phyloP scores from a whole-genome alignment of 2,888 invertebrate genomes.

The Drosophila crucigera region DNA sequence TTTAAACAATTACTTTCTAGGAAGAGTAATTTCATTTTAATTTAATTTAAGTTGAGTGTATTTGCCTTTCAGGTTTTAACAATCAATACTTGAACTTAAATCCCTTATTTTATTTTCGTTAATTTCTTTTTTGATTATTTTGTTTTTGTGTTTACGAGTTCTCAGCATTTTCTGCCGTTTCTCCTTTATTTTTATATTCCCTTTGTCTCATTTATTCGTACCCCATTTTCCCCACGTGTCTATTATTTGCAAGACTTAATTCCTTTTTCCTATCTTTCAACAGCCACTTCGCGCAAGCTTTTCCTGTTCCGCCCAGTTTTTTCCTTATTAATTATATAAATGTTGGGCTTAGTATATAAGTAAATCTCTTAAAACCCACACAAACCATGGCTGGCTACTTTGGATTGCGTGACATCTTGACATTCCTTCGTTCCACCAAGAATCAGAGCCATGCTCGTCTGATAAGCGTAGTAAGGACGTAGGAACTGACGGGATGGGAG shows the following conservation, averaged over 20 bases:
- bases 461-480: not conserved
- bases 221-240: constrained; percentile 18
- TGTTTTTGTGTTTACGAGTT: not conserved
- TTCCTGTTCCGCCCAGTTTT: constrained; percentile 16
- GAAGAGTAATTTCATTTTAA: not conserved
- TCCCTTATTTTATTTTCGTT: not conserved
- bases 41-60: not conserved
- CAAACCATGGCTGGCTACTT: constrained; percentile 4
- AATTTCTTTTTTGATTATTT: not conserved
- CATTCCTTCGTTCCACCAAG: constrained; percentile 16
- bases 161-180: not conserved
- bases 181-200: not conserved
- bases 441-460: constrained; percentile 78
- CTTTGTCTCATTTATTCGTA: constrained; percentile 17
- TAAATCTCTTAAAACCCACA: constrained; percentile 23
- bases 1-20: not conserved
- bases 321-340: constrained; percentile 48
- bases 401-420: constrained; percentile 43
- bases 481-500: not conserved
- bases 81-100: constrained; percentile 6
- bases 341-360: constrained; percentile 26
- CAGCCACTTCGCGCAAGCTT: constrained; percentile 1
- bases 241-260: constrained; percentile 14
- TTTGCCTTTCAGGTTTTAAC: not conserved
- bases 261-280: constrained; percentile 8